Evolutionary conservation across 2,797 vertebrate species (phyloP).

Genomic region (Bradypus variegatus): DNA sequence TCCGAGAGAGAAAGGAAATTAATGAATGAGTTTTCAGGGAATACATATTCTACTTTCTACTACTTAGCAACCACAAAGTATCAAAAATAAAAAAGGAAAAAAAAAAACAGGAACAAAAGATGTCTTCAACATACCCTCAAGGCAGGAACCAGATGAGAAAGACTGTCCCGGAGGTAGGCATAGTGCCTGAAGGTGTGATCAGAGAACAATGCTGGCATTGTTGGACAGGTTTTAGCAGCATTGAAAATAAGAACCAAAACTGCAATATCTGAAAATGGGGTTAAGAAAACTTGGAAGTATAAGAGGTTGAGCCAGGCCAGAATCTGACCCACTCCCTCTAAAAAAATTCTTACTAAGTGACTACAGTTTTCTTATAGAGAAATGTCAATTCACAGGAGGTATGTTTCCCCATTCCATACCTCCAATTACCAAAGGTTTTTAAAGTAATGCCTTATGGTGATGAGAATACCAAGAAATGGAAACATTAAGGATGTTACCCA

Average conservation of each 20-base stretch:
- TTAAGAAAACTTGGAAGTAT: conserved; percentile 62
- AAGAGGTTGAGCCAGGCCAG: background rate
- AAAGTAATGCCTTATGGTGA: background rate
- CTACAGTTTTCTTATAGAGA: conserved; percentile 24
- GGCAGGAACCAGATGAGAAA: conserved; percentile 93
- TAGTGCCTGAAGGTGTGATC: conserved; percentile 97
- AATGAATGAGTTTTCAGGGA: background rate
- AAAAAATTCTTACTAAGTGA: background rate
- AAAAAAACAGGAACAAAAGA: background rate
- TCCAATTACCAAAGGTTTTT: background rate
- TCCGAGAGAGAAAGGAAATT: background rate
- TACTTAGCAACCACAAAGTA: conserved; percentile 24
- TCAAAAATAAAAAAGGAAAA: background rate
- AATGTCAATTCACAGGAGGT: conserved; percentile 3
- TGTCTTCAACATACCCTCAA: conserved; percentile 80
- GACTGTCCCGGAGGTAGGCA: conserved; percentile 94
- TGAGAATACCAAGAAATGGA: background rate
- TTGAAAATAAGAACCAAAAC: conserved; percentile 97
- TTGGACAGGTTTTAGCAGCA: conserved; percentile 91
- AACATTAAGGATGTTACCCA: background rate
- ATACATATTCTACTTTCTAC: background rate
- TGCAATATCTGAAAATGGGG: conserved; percentile 84
- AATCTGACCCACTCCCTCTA: background rate
- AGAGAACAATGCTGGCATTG: conserved; percentile 95
- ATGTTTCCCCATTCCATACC: background rate